phyloP scores from a whole-genome alignment of 2,797 vertebrate genomes.

The Notolabrus celidotus region DNA sequence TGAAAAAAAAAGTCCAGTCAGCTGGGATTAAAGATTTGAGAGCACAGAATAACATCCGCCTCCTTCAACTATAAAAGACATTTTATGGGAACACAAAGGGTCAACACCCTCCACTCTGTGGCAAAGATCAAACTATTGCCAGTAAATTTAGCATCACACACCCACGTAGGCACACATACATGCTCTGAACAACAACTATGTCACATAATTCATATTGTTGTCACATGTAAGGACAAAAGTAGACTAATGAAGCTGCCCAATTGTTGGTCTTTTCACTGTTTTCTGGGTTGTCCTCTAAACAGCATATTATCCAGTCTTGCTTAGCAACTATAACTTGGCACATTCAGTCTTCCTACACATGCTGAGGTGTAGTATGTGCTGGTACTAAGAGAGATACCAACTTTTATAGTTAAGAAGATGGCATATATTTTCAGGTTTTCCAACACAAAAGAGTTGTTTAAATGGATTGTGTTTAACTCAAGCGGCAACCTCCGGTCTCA shows the following conservation, averaged over 20 bases:
- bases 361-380: background rate
- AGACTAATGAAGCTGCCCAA: background rate
- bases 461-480: background rate
- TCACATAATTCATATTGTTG: conserved; percentile 12
- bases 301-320: background rate
- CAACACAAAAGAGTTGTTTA: background rate
- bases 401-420: no score
- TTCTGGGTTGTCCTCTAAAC: background rate
- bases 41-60: conserved; percentile 69
- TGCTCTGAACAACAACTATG: conserved; percentile 6
- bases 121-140: conserved; percentile 53
- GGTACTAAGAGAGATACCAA: background rate
- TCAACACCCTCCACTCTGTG: conserved; percentile 38
- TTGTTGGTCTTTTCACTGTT: background rate
- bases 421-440: no score
- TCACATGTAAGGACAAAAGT: conserved; percentile 4
- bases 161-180: conserved; percentile 22
- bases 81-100: conserved; percentile 63
- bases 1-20: conserved; percentile 52
- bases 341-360: background rate
- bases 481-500: no score
- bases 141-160: conserved; percentile 42
- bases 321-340: background rate
- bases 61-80: conserved; percentile 63
- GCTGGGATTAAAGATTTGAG: conserved; percentile 66